Evolutionary conservation across 2,113 vertebrate genomes (phyloP).

Genomic region (Panurus biarmicus): DNA sequence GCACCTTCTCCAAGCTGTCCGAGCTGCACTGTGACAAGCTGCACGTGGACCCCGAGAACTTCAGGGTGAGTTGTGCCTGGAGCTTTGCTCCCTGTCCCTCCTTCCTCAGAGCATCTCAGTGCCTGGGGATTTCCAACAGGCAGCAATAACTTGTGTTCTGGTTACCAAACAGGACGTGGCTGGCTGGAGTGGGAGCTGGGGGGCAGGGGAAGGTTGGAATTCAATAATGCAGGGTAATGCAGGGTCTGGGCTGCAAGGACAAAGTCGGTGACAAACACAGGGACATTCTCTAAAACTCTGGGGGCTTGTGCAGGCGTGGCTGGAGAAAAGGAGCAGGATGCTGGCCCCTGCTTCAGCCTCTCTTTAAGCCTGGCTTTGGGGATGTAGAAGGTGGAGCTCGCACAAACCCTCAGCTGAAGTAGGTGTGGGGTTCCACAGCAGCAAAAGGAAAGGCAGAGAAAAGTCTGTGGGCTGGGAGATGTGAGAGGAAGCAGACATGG

Average conservation of each 20-base stretch:
- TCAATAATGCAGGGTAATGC: not conserved
- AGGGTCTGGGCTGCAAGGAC: not conserved
- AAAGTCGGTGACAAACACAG: not conserved
- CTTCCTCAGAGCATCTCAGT: not conserved
- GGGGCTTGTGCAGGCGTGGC: not conserved
- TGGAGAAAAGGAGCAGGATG: not conserved
- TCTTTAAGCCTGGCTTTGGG: not conserved
- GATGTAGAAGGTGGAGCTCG: fast-evolving
- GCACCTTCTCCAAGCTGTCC: conserved; percentile 69
- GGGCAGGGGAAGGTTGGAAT: not conserved
- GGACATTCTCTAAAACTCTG: not conserved
- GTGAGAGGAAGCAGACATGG: not conserved
- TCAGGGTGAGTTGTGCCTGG: conserved; percentile 19
- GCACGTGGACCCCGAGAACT: conserved; percentile 82
- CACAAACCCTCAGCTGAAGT: not conserved
- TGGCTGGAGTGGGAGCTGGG: not conserved
- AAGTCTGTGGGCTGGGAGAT: not conserved
- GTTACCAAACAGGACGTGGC: not conserved
- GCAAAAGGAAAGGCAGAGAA: not conserved
- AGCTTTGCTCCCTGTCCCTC: not conserved
- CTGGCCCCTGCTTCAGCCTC: not conserved
- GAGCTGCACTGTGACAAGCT: conserved; percentile 83
- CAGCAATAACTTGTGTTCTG: fast-evolving
- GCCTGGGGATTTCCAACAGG: not conserved
- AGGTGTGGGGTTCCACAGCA: not conserved